Base-by-base conservation (phyloP, 1,140 invertebrate genomes). In the Drosophila nannoptera region DNA sequence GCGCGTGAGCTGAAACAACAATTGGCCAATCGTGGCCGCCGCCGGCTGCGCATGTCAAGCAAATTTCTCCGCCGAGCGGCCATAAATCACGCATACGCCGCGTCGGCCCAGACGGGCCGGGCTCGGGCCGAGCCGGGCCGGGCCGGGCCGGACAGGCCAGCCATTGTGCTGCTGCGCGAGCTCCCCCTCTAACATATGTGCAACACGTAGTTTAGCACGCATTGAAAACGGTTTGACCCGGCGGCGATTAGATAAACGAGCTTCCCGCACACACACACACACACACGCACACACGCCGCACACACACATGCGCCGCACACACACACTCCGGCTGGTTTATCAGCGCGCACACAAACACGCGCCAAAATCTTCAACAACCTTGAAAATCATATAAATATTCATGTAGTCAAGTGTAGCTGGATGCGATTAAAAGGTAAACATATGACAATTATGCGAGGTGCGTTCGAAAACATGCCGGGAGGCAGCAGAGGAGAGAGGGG, bases 301-400 rank as follows among this genome's bases (percentile, higher is more conserved):
- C 35, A 12, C 14, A 58, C 14, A 8, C 8, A 5, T 40, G 40
- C n/a, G 40, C 40, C n/a, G 2, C 16, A 50, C 50, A 54, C 42
- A 52, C 50, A 11, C 36, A 42, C 35, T 38, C 7, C n/a, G n/a
- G n/a, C n/a, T n/a, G n/a, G 7, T 65, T 66, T 78, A 78, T 78
- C 76, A 64, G 14, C 50, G 16, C n/a, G 40, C 45, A 33, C 36
- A 50, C 16, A 68, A 62, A 69, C 78, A 82, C 78, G 78, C 75
- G 78, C 75, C 67, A 75, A 75, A 83, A 63, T 78, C 46, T 60
- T 50, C 22, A 60, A 63, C 54, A 78, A 62, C 78, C 78, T 82
- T 82, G 78, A 75, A 80, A 50, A 58, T 67, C 53, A 60, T 55
- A 42, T 38, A 63, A 35, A 43, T 55, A 70, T 58, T 61, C 42